Evolutionary conservation across 2,888 invertebrate species (phyloP), one percentile per base, ranked within the genome.

Genomic region (Thelaira solivaga): DNA sequence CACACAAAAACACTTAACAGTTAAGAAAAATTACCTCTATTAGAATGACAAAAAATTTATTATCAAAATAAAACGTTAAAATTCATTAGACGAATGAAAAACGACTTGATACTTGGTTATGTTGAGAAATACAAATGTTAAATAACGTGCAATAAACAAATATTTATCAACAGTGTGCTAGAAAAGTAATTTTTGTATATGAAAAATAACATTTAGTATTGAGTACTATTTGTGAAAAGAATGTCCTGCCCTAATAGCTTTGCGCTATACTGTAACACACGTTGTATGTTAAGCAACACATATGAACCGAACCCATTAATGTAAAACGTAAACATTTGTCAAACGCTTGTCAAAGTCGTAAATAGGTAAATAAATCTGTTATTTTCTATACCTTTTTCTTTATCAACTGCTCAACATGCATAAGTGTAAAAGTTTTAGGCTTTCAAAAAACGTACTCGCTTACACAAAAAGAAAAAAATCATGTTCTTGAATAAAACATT

Each of bases 341-440:
- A 86, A 82, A 81, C 79, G 83, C 84, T 83, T 86, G 84, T 84
- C 86, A 84, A 83, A 83, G 80, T 76, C 82, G 80, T 80, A 82
- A 83, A 79, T 75, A 81, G 81, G 76, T 80, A 82, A 81, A 82
- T 81, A 83, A 81, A 82, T 80, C 80, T 81, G 80, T 74, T 65
- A 68, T 68, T 51, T 57, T 57, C 57, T 34, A 31, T 55, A 62
- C 22, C 39, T 36, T 43, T 53, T 11, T 31, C 8, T n/a, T n/a
- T n/a, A n/a, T n/a, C n/a, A n/a, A n/a, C n/a, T n/a, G n/a, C n/a
- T n/a, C n/a, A n/a, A n/a, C n/a, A n/a, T n/a, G n/a, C n/a, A n/a
- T n/a, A n/a, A n/a, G n/a, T n/a, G n/a, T n/a, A n/a, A n/a, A n/a
- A n/a, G n/a, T n/a, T n/a, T n/a, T n/a, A n/a, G n/a, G n/a, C n/a